These are phyloP conservation scores for Crenuchus spilurus DNA, from an alignment of 2,797 vertebrate species.

Conservation along the genomic window DNA sequence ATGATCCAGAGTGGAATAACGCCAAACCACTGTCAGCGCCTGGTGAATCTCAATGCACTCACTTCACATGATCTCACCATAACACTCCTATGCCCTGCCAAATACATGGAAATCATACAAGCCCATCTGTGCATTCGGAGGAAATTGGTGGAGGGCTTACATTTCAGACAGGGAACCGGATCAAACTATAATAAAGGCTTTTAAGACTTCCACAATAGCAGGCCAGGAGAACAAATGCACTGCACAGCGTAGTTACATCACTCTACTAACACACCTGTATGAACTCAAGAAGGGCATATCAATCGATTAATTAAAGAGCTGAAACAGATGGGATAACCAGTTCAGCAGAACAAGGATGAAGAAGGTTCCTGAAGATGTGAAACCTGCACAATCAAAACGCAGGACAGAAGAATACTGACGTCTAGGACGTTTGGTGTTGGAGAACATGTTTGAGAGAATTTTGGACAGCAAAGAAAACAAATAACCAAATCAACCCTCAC, in stretches of 20 bases:
- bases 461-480: no score
- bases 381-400: no score
- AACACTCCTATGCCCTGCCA: conserved; percentile 28
- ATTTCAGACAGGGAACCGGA: background rate
- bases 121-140: conserved; percentile 9
- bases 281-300: background rate
- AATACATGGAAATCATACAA: conserved; percentile 32
- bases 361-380: no score
- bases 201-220: background rate
- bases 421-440: no score
- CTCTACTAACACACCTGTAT: background rate
- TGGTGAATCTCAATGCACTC: conserved; percentile 35
- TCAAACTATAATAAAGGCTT: background rate
- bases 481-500: no score
- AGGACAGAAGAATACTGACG: no score
- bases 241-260: background rate
- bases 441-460: no score
- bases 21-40: conserved; percentile 45
- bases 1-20: conserved; percentile 16
- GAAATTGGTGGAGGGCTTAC: background rate
- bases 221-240: background rate
- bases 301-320: no score
- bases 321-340: no score
- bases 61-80: conserved; percentile 47
- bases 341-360: no score